Conservation (phyloP, 35 echinoderm and acorn worm species). For the Eucidaris tribuloides region DNA sequence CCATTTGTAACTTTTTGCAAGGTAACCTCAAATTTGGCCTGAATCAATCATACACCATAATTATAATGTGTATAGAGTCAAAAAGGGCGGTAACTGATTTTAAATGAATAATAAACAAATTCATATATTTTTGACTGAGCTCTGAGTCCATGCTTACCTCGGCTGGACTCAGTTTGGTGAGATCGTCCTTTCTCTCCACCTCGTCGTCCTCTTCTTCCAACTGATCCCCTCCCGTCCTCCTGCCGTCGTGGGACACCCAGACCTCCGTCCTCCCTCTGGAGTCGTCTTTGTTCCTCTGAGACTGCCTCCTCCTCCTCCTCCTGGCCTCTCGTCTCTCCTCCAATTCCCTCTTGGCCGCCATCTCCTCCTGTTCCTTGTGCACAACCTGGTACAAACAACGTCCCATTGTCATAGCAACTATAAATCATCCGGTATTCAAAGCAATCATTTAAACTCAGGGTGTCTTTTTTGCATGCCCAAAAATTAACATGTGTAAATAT, state of each 20-base stretch:
- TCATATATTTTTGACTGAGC: no score
- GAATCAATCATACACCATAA: no score
- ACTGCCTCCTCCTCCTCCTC: neutral
- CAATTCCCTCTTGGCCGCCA: conserved; percentile 63
- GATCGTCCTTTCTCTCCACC: conserved; percentile 37
- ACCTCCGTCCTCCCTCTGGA: conserved; percentile 60
- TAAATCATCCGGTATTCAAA: no score
- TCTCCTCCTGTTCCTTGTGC: conserved; percentile 70
- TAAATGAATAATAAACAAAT: no score
- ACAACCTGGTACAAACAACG: conserved; percentile 19
- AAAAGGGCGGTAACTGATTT: no score
- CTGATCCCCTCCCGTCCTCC: conserved; percentile 21
- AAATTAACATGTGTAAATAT: no score
- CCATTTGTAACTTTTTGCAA: no score
- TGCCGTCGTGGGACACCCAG: conserved; percentile 81
- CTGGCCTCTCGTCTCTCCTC: conserved; percentile 23
- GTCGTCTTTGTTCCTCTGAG: conserved; percentile 7
- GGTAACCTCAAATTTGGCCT: no score
- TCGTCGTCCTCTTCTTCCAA: conserved; percentile 25
- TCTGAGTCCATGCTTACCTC: conserved; percentile 54
- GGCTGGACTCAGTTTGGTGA: conserved; percentile 35
- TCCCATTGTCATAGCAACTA: no score
- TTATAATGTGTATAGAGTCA: no score
- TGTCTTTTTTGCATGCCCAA: no score
- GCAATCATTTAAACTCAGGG: no score